Conservation (phyloP, 2,888 invertebrate genomes). For the Gerris lacustris region DNA sequence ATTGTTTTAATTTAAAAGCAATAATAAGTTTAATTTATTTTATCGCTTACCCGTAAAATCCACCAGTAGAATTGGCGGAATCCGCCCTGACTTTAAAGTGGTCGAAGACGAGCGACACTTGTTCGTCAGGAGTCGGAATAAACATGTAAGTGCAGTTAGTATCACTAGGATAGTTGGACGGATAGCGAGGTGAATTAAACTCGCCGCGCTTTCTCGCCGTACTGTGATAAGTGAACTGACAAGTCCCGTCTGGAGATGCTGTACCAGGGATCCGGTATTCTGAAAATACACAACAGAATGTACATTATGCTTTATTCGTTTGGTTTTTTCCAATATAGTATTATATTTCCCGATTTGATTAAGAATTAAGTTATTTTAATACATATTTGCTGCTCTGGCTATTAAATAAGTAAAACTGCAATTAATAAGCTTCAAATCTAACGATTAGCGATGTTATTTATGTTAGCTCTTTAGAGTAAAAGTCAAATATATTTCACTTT, state of each 20-base stretch:
- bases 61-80: slow-evolving; percentile 61
- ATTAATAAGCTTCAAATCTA: too few relatives aligned
- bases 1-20: slow-evolving; percentile 13
- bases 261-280: slow-evolving; percentile 92
- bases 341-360: background rate
- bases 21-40: background rate
- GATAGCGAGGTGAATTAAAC: slow-evolving; percentile 91
- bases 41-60: slow-evolving; percentile 53
- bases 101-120: slow-evolving; percentile 81
- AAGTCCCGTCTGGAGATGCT: slow-evolving; percentile 80
- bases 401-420: too few relatives aligned
- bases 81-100: slow-evolving; percentile 81
- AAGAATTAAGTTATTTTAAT: background rate
- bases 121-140: slow-evolving; percentile 71
- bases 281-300: slow-evolving; percentile 34
- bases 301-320: too few relatives aligned
- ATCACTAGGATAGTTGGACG: slow-evolving; percentile 89
- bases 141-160: slow-evolving; percentile 90
- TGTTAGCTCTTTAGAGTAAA: too few relatives aligned
- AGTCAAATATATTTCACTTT: too few relatives aligned
- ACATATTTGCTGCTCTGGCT: background rate
- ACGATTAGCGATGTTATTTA: too few relatives aligned
- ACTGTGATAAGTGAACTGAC: slow-evolving; percentile 82
- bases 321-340: background rate
- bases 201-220: slow-evolving; percentile 76